Percentiles rank a stretch among this genome's conserved stretches.
Evolutionary conservation across 2,797 vertebrate species (phyloP).

Genomic region (Scolopax bukidnonensis): DNA sequence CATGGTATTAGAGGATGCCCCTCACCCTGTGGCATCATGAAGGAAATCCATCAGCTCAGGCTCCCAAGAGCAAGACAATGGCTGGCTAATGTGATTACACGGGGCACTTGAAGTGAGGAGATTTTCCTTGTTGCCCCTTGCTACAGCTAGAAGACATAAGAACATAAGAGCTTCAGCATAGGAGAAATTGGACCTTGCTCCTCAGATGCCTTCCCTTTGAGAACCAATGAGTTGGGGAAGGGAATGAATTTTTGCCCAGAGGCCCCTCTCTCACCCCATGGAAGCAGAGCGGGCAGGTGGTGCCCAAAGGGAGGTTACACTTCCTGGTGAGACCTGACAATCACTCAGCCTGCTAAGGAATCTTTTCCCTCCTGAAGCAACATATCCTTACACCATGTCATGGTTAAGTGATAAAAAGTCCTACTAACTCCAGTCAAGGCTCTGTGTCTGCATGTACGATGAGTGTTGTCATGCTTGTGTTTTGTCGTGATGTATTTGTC

Average conservation of each 20-base stretch:
- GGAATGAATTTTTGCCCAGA: background rate
- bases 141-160: background rate
- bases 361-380: background rate
- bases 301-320: rapidly evolving
- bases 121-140: background rate
- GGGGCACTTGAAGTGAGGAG: rapidly evolving
- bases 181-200: background rate
- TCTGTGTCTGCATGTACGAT: rapidly evolving
- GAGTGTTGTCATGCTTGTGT: background rate
- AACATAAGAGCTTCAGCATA: background rate
- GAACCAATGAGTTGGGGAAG: background rate
- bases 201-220: background rate
- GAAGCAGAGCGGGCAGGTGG: background rate
- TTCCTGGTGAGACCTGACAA: background rate
- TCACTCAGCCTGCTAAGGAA: background rate
- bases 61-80: background rate
- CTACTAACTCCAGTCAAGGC: background rate
- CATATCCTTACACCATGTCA: background rate
- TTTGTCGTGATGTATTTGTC: background rate
- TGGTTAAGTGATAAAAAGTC: background rate
- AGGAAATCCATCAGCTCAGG: background rate
- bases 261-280: background rate
- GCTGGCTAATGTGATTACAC: background rate
- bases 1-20: background rate
- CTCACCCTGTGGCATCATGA: background rate